Percentiles rank a stretch among this genome's conserved stretches.
Evolutionary conservation across 2,888 invertebrate genomes (phyloP).

Genomic region (Pheosia tremula): DNA sequence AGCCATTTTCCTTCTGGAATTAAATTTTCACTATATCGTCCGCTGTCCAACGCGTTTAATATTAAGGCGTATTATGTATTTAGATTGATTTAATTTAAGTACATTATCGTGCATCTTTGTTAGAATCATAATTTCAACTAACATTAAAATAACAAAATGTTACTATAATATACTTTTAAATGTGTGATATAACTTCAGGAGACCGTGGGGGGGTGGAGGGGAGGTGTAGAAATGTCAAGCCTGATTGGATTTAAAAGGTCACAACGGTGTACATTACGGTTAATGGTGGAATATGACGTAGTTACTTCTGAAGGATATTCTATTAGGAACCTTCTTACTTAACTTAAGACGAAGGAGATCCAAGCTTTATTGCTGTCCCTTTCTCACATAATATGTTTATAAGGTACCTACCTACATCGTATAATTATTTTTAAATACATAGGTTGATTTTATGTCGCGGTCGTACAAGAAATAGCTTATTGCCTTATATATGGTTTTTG

Average conservation of each 20-base stretch:
- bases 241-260: conserved; percentile 6
- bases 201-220: background rate
- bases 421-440: too few species aligned
- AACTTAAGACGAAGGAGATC: background rate
- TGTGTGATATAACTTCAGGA: background rate
- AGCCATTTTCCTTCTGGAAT: too few species aligned
- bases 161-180: background rate
- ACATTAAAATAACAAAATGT: background rate
- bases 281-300: background rate
- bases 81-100: too few species aligned
- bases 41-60: too few species aligned
- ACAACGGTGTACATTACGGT: background rate
- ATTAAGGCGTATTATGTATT: too few species aligned
- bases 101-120: background rate
- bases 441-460: too few species aligned
- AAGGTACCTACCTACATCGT: too few species aligned
- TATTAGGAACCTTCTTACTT: background rate
- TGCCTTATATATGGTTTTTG: too few species aligned
- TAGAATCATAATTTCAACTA: background rate
- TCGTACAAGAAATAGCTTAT: too few species aligned
- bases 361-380: too few species aligned
- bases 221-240: conserved; percentile 3
- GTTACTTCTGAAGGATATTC: background rate
- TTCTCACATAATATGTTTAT: too few species aligned
- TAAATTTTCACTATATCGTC: too few species aligned